Base-by-base conservation (phyloP, 2,113 vertebrate genomes). In the Tor tambroides region DNA sequence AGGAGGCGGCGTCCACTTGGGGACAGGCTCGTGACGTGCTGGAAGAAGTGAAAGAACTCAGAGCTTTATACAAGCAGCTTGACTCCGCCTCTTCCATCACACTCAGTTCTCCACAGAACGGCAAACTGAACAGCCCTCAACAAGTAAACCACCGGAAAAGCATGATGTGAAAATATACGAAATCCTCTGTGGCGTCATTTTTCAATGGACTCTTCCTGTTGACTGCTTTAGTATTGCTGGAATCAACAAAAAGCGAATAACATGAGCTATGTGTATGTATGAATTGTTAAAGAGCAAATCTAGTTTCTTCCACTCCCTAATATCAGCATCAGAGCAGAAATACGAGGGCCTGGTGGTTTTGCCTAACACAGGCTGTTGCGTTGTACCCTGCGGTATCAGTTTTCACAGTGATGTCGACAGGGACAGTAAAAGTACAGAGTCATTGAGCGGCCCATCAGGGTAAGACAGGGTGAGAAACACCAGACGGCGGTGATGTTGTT, bases 41-140 rank as follows among this genome's bases (percentile, higher is more conserved):
- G 92, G 95, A 96, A 93, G 98, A 99, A 89, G 96, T 98, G 86
- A 93, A 92, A 74, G 97, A 97, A 91, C 93, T 99, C 90, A 93
- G 95, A 91, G 94, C 91, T 74, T 91, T 99, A 72, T 97, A 95
- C 93, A 92, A 86, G 72, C 96, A 97, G 86, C 92, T 97, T 78
- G 96, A 96, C 86, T 91, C 94, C 75, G 92, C 93, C 89, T 89
- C 91, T 0, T 91, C 94, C 11, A 21, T 49, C 59, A 30, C 84
- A 8, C 19, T 82, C 28, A 17, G 80, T 26, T 78, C 89, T n/a
- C 78, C 89, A 6, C 82, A 87, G 87, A 49, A 89, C 71, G 79
- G 71, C 90, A 94, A 92, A 77, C 83, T 86, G 9, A 95, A 94
- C 85, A 92, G 89, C 91, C 76, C 92, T 80, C 95, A 92, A 86